These are phyloP conservation scores for Urocolius indicus DNA, from an alignment of 2,113 vertebrate species.

Conservation along the genomic window DNA sequence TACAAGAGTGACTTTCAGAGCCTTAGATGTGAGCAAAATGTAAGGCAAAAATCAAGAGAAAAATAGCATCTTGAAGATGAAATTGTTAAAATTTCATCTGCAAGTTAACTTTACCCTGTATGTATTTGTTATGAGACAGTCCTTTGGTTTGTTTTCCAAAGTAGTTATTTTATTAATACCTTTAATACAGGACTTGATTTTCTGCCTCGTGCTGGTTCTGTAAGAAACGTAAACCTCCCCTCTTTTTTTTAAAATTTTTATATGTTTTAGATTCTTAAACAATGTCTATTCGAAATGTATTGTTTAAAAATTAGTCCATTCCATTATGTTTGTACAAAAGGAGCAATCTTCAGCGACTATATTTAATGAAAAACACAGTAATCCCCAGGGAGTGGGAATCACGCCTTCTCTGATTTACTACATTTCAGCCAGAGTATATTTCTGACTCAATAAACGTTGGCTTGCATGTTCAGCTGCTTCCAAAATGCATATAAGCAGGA, in stretches of 20 bases:
- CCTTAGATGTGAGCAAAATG: neutral
- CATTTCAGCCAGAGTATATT: neutral
- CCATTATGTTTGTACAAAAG: neutral
- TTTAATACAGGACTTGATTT: neutral
- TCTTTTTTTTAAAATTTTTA: neutral
- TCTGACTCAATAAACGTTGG: neutral
- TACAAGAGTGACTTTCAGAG: neutral
- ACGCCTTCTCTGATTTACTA: neutral
- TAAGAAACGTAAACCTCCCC: neutral
- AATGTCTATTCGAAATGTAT: neutral
- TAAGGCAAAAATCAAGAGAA: neutral
- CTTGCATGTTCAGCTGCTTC: neutral
- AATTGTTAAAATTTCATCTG: neutral
- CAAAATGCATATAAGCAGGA: neutral
- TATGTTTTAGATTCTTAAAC: neutral
- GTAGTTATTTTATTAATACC: neutral
- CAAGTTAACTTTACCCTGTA: accelerated
- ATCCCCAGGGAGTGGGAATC: neutral
- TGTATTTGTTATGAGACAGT: neutral
- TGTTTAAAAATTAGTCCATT: neutral
- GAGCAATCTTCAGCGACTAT: neutral
- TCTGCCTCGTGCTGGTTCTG: neutral
- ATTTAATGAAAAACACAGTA: neutral
- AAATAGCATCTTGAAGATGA: neutral
- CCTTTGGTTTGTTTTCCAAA: neutral